These are phyloP conservation scores for Altica lythri DNA, from an alignment of 2,888 invertebrate genomes.

Conservation along the genomic window DNA sequence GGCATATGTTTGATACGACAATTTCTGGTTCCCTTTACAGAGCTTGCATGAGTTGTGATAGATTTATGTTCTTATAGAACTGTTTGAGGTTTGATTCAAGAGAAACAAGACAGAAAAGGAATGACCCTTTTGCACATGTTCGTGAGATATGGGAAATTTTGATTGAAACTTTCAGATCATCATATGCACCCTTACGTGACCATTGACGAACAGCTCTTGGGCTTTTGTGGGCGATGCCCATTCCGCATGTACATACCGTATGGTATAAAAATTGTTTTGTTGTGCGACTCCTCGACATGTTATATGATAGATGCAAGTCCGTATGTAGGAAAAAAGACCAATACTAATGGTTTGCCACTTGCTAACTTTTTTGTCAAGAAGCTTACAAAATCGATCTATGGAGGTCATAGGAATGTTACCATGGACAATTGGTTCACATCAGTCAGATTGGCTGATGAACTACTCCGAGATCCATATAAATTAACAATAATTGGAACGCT, in stretches of 20 bases:
- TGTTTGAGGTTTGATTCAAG: not conserved
- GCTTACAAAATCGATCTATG: not conserved
- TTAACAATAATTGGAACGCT: not conserved
- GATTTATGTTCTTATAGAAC: not conserved
- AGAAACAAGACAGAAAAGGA: not conserved
- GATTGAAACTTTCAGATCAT: not conserved
- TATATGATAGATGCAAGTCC: too few species aligned
- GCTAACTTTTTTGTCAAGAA: not conserved
- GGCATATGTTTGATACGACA: not conserved
- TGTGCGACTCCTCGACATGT: too few species aligned
- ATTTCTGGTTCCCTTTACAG: not conserved
- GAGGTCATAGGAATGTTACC: not conserved
- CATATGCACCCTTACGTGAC: not conserved
- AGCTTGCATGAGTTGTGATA: not conserved
- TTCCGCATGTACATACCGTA: constrained; percentile 1
- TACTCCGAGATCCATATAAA: not conserved
- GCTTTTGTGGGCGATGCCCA: not conserved
- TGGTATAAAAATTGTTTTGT: too few species aligned
- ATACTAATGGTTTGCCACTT: constrained; percentile 3
- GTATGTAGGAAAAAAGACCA: too few species aligned
- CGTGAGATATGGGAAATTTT: not conserved
- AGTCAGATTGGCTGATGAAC: not conserved
- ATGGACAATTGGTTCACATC: constrained; percentile 3
- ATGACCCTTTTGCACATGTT: not conserved
- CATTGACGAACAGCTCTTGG: not conserved